phyloP scores from a whole-genome alignment of 2,888 invertebrate species.

The Limenitis camilla region DNA sequence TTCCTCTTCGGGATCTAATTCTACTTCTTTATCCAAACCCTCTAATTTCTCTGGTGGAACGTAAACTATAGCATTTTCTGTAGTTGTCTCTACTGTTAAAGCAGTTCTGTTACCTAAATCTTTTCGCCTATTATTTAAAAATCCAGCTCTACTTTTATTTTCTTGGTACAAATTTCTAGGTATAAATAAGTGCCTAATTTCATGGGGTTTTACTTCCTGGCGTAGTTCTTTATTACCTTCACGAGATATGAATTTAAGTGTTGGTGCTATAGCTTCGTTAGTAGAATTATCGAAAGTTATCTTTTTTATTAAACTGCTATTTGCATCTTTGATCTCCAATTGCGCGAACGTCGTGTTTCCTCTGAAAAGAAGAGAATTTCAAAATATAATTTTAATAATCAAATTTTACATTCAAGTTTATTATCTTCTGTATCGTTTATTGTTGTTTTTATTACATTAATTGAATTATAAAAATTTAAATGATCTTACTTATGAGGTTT shows the following conservation, averaged over 20 bases:
- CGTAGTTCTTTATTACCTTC: constrained; percentile 56
- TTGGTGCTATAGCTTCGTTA: constrained; percentile 45
- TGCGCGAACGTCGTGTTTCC: constrained; percentile 64
- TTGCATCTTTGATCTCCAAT: constrained; percentile 59
- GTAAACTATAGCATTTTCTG: constrained; percentile 54
- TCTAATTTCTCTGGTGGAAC: constrained; percentile 66
- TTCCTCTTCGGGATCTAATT: constrained; percentile 69
- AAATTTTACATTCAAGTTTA: neutral
- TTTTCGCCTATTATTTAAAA: constrained; percentile 57
- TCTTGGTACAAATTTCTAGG: constrained; percentile 54
- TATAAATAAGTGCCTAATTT: constrained; percentile 61
- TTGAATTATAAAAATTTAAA: neutral
- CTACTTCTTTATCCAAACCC: constrained; percentile 60
- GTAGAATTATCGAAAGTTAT: constrained; percentile 60
- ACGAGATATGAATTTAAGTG: constrained; percentile 51
- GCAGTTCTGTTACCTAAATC: constrained; percentile 40
- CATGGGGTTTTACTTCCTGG: constrained; percentile 63
- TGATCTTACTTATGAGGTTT: constrained; percentile 54
- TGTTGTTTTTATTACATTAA: neutral
- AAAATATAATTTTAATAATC: neutral
- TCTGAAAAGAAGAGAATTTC: constrained; percentile 46
- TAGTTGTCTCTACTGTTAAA: constrained; percentile 43
- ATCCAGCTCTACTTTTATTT: constrained; percentile 56
- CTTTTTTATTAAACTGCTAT: constrained; percentile 56
- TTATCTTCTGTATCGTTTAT: neutral